Percentiles rank a stretch among this genome's conserved stretches.
Conservation (phyloP, 2,113 vertebrate genomes). For the Salvelinus alpinus region DNA sequence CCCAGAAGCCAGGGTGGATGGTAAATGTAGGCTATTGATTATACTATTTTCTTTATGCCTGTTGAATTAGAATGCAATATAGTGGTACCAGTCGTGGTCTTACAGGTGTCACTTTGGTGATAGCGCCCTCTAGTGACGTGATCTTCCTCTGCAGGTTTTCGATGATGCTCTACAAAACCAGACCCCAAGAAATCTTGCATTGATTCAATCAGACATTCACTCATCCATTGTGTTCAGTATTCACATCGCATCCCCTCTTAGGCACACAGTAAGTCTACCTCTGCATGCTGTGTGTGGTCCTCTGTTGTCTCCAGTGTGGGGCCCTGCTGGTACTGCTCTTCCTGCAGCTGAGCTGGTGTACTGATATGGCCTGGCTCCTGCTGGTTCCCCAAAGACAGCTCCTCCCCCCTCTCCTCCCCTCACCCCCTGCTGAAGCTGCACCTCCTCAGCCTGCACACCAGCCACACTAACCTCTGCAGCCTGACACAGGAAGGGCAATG, state of each 20-base stretch:
- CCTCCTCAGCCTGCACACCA: neutral
- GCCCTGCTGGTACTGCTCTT: neutral
- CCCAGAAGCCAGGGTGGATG: neutral
- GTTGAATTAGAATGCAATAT: neutral
- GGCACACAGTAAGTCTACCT: slow-evolving; percentile 5
- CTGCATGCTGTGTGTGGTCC: neutral
- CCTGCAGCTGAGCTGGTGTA: neutral
- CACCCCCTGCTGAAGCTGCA: neutral
- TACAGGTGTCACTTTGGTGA: slow-evolving; percentile 66
- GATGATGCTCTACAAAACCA: slow-evolving; percentile 64
- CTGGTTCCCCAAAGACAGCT: slow-evolving; percentile 37
- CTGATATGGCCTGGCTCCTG: slow-evolving; percentile 3
- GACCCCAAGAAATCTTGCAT: neutral
- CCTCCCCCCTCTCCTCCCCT: slow-evolving; percentile 53
- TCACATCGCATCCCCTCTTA: neutral
- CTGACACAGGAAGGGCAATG: neutral
- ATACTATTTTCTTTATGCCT: neutral
- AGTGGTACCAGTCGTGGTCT: slow-evolving; percentile 32
- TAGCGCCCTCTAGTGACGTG: slow-evolving; percentile 58
- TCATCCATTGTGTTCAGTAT: neutral
- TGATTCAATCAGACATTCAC: neutral
- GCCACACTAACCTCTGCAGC: neutral
- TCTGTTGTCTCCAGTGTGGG: neutral
- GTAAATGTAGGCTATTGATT: neutral
- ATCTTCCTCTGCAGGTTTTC: slow-evolving; percentile 66